phyloP scores from a whole-genome alignment of 2,888 invertebrate genomes.

The Agrochola lota region DNA sequence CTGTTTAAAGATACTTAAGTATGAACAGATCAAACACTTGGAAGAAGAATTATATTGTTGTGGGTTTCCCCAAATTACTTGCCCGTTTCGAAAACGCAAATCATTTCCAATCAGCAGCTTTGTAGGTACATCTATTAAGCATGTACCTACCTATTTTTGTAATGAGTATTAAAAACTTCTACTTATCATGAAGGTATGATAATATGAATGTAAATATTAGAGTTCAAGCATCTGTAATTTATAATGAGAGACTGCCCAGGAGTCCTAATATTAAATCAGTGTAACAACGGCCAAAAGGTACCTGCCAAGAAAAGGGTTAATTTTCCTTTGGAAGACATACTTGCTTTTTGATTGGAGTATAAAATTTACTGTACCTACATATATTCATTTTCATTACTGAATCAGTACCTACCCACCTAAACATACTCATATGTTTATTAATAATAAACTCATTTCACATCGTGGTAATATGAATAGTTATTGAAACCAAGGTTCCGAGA shows the following conservation, averaged over 20 bases:
- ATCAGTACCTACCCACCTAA: background rate
- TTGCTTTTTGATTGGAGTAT: background rate
- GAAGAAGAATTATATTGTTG: background rate
- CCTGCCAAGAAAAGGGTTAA: background rate
- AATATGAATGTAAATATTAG: background rate
- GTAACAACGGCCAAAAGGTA: background rate
- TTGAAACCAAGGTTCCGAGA: background rate
- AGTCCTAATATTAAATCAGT: background rate
- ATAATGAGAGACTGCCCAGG: background rate
- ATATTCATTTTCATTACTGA: background rate
- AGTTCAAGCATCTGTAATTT: background rate
- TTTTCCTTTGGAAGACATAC: background rate
- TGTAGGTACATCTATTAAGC: background rate
- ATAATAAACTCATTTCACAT: background rate
- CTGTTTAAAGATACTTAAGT: background rate
- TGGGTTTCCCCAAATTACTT: constrained; percentile 39
- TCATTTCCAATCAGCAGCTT: constrained; percentile 11
- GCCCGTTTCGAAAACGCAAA: constrained; percentile 18
- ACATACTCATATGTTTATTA: background rate
- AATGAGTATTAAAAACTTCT: background rate
- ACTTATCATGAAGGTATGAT: background rate
- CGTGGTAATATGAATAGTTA: background rate
- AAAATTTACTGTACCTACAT: background rate
- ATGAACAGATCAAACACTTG: background rate
- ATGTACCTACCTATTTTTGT: background rate